Base-by-base conservation (phyloP, 1,140 invertebrate species). In the Penaeus indicus region DNA sequence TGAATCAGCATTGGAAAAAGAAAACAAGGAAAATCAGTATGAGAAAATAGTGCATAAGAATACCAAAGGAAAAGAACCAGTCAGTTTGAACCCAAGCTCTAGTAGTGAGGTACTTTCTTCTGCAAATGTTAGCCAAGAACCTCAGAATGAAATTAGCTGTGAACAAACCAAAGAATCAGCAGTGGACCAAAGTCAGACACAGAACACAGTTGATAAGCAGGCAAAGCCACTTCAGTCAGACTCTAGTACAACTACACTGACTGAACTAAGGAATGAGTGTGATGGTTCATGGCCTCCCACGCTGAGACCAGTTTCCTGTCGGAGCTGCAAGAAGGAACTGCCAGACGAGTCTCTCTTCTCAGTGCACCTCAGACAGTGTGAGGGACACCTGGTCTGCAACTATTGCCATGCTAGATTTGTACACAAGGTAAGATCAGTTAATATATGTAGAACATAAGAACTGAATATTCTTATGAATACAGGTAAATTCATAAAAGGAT, bases 321-420 rank as follows among this genome's bases (percentile, higher is more conserved):
- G 80, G 21, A 84, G 32, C 63, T 88, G 86, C 61, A 88, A 82
- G 72, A 83, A 69, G 60, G 79, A 88, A 77, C 69, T 88, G 25
- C 54, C 86, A 21, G 86, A 88, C 38, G 61, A 83, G 42, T 88
- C 78, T 18, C 67, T 83, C 22, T 72, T 88, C 67, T 63, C 81
- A 32, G 80, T 84, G n/a, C 86, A 88, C 42, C 81, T 60, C 19
- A 78, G 81, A 38, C 86, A 84, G 54, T 88, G 86, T 47, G 80
- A 88, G 27, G 79, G 79, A 42, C 86, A 83, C 62, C 69, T 88
- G 21, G n/a, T 81, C 19, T 88, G 86, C 32, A 67, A 80, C 18
- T 75, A 82, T 54, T 88, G 86, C 32, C 54, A 61, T 18, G 81
- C 69, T 4, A 88, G 72, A 63, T 88, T 88, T 84, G 67, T 84